Evolutionary conservation across 2,888 invertebrate genomes (phyloP), one percentile per base, ranked within the genome.

Genomic region (Ceramica pisi): DNA sequence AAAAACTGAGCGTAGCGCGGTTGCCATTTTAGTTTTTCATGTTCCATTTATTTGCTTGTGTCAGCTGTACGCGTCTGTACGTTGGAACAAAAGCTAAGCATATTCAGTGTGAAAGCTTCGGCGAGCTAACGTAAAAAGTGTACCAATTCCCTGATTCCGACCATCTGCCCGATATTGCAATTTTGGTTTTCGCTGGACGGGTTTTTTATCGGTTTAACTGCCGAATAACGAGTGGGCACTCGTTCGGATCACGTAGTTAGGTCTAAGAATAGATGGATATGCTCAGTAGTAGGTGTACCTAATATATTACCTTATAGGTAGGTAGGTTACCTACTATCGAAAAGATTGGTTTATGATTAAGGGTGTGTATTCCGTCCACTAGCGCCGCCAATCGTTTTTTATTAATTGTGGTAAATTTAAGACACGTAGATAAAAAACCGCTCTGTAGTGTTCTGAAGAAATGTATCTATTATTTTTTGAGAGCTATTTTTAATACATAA

Each of bases 151-250:
- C 69, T 68, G 46, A 68, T 66, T 70, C 75, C 26, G 69, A 67
- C 65, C 83, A 82, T 83, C 75, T 86, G 86, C 76, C 78, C 82
- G 83, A 86, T 89, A 88, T 88, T 88, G 87, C 84, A 85, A 85
- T 86, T 87, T 86, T 72, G 81, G 69, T 59, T 35, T 23, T 31
- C 57, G 41, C 26, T 78, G 68, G 64, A 61, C 70, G 71, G 83
- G 80, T 87, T 85, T 81, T 85, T 81, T 82, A 78, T 76, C 73
- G 66, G 48, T 75, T 78, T 82, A 82, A 61, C 63, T 68, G 55
- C 53, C 23, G 66, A 59, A 60, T 71, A 81, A 56, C 23, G 56
- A 50, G 14, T 6, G 14, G 21, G 23, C 55, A 26, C 38, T 38
- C 23, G 41, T 60, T 70, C 35, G 9, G 41, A 12, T 26, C 59